These are phyloP conservation scores for Plecotus auritus DNA, from an alignment of 2,113 vertebrate species.

Conservation along the genomic window DNA sequence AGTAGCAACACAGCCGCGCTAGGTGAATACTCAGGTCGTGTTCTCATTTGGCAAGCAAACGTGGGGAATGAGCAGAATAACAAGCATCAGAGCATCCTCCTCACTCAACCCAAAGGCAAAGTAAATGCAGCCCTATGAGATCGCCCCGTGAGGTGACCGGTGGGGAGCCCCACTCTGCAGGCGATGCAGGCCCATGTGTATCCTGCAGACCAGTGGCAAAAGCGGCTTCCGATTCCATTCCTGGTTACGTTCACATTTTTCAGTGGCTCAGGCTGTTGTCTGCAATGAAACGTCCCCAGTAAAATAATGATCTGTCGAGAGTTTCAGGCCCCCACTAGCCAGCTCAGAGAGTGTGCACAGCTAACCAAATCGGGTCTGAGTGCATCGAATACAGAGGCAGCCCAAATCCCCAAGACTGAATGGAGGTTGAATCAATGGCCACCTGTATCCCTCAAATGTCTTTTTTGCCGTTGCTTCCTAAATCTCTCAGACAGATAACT, in stretches of 20 bases:
- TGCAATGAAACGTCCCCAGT: not conserved
- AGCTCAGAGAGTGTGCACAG: not conserved
- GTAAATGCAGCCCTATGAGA: not conserved
- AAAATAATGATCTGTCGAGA: conserved; percentile 25
- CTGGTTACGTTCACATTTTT: not conserved
- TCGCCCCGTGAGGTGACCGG: not conserved
- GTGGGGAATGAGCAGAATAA: not conserved
- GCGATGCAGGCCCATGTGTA: not conserved
- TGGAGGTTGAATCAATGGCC: not conserved
- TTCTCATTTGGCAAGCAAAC: not conserved
- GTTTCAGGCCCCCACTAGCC: not conserved
- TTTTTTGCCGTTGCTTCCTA: not conserved
- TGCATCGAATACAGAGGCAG: not conserved
- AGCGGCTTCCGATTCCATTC: not conserved
- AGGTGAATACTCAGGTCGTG: not conserved
- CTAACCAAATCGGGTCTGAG: not conserved
- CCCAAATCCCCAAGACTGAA: not conserved
- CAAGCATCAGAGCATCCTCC: not conserved
- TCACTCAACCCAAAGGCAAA: not conserved
- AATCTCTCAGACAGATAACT: not conserved
- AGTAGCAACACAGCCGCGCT: not conserved
- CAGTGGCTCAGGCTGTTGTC: not conserved
- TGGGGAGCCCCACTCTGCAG: not conserved
- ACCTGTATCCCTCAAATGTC: not conserved
- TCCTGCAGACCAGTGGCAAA: not conserved